phyloP scores from a whole-genome alignment of 2,113 vertebrate species.

The Neomonachus schauinslandi region DNA sequence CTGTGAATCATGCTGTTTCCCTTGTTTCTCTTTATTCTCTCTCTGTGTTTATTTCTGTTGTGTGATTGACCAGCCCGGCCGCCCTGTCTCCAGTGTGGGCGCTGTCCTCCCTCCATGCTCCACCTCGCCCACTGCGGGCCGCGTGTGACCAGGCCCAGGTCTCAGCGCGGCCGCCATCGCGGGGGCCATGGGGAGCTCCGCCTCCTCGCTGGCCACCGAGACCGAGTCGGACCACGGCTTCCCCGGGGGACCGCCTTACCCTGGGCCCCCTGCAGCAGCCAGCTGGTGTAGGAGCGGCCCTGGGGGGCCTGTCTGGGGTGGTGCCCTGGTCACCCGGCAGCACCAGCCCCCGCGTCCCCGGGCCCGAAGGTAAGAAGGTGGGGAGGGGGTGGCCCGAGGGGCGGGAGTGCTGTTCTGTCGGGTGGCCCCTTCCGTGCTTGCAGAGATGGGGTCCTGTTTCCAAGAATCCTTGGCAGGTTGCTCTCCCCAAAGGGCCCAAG shows the following conservation, averaged over 20 bases:
- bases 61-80: constrained; percentile 80
- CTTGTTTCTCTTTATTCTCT: constrained; percentile 79
- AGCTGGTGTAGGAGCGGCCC: constrained; percentile 95
- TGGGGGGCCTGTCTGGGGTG: constrained; percentile 92
- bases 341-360: constrained; percentile 89
- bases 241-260: constrained; percentile 88
- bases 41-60: constrained; percentile 54
- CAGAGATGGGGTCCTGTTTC: not conserved
- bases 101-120: constrained; percentile 83
- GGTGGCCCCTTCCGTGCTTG: not conserved
- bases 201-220: constrained; percentile 96
- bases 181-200: constrained; percentile 96
- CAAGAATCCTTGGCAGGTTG: not conserved
- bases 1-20: constrained; percentile 80
- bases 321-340: constrained; percentile 92
- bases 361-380: constrained; percentile 94
- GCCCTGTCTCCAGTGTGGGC: constrained; percentile 81
- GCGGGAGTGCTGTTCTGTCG: not conserved
- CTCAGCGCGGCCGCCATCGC: constrained; percentile 77
- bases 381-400: not conserved
- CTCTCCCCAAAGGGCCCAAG: not conserved
- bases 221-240: constrained; percentile 97
- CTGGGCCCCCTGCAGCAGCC: constrained; percentile 89
- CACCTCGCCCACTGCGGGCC: constrained; percentile 70
- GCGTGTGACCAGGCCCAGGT: constrained; percentile 86